phyloP scores from a whole-genome alignment of 2,888 invertebrate genomes.

The Chrysolina oricalcia region DNA sequence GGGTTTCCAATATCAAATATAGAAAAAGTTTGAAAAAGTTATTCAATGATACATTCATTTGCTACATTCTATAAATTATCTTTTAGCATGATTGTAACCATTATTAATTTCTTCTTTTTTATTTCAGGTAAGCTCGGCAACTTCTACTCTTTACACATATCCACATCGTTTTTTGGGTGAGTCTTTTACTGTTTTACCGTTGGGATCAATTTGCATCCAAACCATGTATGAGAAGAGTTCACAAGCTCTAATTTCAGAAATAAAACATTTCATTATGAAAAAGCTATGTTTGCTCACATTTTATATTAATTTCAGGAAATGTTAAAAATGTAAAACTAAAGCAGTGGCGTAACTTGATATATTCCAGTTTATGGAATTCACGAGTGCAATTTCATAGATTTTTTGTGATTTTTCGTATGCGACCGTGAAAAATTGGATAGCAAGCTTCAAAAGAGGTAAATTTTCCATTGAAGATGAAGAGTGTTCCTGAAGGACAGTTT shows the following conservation, averaged over 20 bases:
- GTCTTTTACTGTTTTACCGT: background rate
- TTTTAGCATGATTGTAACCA: no score
- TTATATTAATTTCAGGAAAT: background rate
- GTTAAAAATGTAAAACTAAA: background rate
- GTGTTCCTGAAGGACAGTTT: no score
- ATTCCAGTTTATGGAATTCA: background rate
- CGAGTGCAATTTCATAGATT: background rate
- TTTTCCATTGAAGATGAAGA: no score
- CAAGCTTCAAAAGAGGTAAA: no score
- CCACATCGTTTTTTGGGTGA: background rate
- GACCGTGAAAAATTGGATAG: no score
- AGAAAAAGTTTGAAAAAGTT: no score
- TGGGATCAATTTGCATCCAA: background rate
- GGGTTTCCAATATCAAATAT: no score
- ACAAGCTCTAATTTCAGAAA: background rate
- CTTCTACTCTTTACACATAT: background rate
- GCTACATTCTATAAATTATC: no score
- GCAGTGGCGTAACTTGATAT: background rate
- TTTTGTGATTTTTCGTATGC: no score
- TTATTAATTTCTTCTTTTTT: background rate
- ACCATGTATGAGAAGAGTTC: background rate
- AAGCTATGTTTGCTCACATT: background rate
- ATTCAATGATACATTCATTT: no score
- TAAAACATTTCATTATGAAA: background rate
- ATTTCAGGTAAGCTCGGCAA: background rate